Conservation (phyloP, 2,113 vertebrate genomes). For the Semicossyphus pulcher region DNA sequence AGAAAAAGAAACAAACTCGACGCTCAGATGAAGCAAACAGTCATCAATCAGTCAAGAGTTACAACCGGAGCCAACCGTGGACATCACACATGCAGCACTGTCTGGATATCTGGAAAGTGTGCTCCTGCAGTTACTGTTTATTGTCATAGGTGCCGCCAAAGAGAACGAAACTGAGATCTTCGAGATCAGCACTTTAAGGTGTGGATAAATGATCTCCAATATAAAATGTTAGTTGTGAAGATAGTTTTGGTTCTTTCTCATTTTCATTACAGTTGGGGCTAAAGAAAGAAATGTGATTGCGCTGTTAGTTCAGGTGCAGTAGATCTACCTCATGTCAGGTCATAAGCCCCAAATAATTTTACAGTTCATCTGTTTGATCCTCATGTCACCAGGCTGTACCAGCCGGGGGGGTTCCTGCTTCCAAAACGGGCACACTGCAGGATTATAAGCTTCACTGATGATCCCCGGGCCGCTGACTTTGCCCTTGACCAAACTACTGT, state of each 20-base stretch:
- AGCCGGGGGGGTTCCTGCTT: constrained; percentile 57
- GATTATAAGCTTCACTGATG: constrained; percentile 73
- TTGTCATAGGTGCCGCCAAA: too few species aligned
- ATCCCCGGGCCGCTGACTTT: constrained; percentile 60
- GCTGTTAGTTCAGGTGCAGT: not conserved
- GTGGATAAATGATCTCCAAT: not conserved
- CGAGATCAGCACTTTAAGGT: too few species aligned
- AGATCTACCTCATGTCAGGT: constrained; percentile 3
- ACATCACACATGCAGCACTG: too few species aligned
- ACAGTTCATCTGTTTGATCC: constrained; percentile 60
- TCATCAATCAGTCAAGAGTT: too few species aligned
- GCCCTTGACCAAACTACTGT: constrained; percentile 66
- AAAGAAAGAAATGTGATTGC: not conserved
- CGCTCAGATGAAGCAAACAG: too few species aligned
- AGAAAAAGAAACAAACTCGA: too few species aligned
- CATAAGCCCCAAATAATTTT: constrained; percentile 27
- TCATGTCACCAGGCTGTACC: constrained; percentile 55
- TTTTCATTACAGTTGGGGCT: not conserved
- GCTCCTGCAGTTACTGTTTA: too few species aligned
- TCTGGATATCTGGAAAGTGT: too few species aligned
- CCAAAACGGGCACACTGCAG: constrained; percentile 63
- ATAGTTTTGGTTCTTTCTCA: not conserved
- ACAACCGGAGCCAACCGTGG: too few species aligned
- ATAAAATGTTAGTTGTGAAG: too few species aligned
- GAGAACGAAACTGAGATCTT: too few species aligned